Evolutionary conservation across 2,888 invertebrate genomes (phyloP).

Genomic region (Colletes collaris): DNA sequence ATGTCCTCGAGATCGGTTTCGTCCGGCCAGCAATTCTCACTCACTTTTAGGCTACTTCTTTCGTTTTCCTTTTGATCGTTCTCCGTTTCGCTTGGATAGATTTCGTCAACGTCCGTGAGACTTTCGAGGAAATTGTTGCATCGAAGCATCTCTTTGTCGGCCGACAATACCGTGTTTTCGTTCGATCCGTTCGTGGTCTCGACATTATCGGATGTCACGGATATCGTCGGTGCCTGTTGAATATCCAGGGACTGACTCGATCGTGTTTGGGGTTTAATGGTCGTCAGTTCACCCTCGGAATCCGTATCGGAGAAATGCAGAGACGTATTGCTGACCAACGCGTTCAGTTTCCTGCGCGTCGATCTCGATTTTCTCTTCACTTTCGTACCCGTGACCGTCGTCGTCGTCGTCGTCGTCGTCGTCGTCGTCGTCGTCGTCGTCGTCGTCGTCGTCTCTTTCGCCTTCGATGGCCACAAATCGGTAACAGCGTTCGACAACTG

Average conservation of each 20-base stretch:
- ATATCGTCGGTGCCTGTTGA: constrained; percentile 72
- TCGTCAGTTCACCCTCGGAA: constrained; percentile 79
- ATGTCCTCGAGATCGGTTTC: constrained; percentile 80
- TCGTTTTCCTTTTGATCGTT: constrained; percentile 24
- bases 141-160: constrained; percentile 56
- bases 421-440: too few species aligned
- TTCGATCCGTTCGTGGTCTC: constrained; percentile 37
- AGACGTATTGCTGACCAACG: constrained; percentile 79
- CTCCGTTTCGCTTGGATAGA: constrained; percentile 78
- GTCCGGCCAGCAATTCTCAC: constrained; percentile 65
- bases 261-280: constrained; percentile 58
- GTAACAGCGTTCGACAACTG: not conserved
- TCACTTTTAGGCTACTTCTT: constrained; percentile 59
- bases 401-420: too few species aligned
- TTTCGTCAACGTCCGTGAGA: constrained; percentile 80
- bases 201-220: constrained; percentile 70
- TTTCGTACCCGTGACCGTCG: constrained; percentile 58
- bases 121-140: constrained; percentile 75
- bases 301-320: constrained; percentile 81
- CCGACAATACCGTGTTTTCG: constrained; percentile 32
- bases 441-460: constrained; percentile 17
- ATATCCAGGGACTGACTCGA: constrained; percentile 37
- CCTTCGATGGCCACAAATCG: constrained; percentile 9
- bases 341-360: constrained; percentile 77
- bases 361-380: constrained; percentile 78